phyloP scores from a whole-genome alignment of 1,140 invertebrate species.

The Drosophila aff. region DNA sequence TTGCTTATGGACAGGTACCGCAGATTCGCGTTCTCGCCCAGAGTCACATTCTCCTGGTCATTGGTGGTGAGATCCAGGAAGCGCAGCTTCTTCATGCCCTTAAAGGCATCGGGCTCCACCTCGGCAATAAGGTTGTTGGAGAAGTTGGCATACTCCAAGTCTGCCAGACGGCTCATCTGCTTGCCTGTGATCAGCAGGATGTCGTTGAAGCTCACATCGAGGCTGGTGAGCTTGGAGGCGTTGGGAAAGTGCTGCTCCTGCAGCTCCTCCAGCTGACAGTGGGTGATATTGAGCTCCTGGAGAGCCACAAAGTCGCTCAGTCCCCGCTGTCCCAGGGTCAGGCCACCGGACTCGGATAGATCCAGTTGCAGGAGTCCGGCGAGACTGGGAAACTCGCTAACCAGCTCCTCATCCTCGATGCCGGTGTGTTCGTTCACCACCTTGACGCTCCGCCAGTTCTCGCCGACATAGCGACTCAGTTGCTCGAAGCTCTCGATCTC shows the following conservation, averaged over 20 bases:
- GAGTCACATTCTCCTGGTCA: constrained; percentile 56
- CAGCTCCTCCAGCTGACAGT: constrained; percentile 49
- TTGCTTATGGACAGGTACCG: constrained; percentile 60
- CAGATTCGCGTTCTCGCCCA: constrained; percentile 54
- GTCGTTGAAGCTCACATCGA: constrained; percentile 72
- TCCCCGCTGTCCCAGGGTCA: constrained; percentile 49
- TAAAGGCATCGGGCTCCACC: constrained; percentile 54
- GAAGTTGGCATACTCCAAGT: constrained; percentile 69
- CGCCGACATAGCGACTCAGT: constrained; percentile 35
- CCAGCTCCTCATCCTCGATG: constrained; percentile 35
- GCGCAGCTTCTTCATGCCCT: constrained; percentile 30
- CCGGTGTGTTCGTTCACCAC: constrained; percentile 50
- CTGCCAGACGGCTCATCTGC: constrained; percentile 36
- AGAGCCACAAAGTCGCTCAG: constrained; percentile 47
- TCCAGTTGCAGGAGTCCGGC: constrained; percentile 34
- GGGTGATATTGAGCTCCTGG: constrained; percentile 59
- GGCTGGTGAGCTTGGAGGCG: constrained; percentile 26
- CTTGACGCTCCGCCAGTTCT: constrained; percentile 45
- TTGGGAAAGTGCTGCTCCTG: constrained; percentile 44
- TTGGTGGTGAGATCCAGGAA: constrained; percentile 68
- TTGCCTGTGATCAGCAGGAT: constrained; percentile 34
- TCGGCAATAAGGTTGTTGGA: constrained; percentile 65
- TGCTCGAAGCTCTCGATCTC: constrained; percentile 64
- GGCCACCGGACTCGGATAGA: constrained; percentile 45
- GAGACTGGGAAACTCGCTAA: constrained; percentile 14